Evolutionary conservation across 2,797 vertebrate species (phyloP).

Genomic region (Pyrocephalus nanus): DNA sequence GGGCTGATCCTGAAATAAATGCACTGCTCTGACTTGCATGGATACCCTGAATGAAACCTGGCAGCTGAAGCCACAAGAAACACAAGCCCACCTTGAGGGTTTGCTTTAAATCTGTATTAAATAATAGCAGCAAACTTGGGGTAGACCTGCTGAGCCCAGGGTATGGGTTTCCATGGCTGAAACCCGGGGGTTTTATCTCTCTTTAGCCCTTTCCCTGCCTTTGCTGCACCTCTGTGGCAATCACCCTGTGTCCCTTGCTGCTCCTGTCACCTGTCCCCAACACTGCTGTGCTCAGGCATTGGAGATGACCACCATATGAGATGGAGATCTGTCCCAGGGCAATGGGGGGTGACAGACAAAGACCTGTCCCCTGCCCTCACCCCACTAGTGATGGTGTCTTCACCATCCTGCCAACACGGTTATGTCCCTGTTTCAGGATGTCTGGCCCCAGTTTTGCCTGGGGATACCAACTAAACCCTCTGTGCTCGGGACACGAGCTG

Average conservation of each 20-base stretch:
- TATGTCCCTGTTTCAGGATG: background rate
- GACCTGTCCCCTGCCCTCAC: background rate
- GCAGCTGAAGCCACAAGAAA: background rate
- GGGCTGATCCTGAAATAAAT: background rate
- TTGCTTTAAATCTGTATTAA: background rate
- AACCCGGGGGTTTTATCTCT: background rate
- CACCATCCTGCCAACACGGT: background rate
- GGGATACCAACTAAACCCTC: no score
- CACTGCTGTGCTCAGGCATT: background rate
- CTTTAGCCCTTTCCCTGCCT: background rate
- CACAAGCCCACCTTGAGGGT: background rate
- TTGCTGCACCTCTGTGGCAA: background rate
- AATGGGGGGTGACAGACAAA: background rate
- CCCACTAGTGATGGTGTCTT: accelerated
- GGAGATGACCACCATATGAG: accelerated
- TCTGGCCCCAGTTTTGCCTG: background rate
- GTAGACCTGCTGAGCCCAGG: background rate
- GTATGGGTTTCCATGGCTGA: background rate
- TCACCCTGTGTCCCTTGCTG: background rate
- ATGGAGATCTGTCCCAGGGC: background rate
- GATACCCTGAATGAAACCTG: background rate
- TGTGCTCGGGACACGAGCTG: accelerated
- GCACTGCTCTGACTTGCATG: accelerated
- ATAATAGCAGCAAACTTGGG: background rate
- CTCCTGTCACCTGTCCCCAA: background rate